Base-by-base conservation (phyloP, 2,113 vertebrate genomes). In the Pedionomus torquatus region DNA sequence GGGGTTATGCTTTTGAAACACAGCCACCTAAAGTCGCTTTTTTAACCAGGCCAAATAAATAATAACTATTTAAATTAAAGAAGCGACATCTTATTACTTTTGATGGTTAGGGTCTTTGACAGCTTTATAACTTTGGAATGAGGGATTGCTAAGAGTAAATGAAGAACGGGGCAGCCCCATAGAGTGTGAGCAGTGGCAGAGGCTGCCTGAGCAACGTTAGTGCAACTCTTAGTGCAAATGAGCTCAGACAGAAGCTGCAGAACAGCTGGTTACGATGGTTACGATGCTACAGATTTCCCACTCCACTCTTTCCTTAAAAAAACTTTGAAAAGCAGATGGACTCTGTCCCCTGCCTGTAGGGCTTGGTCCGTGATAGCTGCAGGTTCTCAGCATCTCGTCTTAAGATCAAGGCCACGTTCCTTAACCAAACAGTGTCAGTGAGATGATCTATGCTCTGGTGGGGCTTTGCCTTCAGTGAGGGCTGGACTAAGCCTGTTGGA, bases 1-100 rank as follows among this genome's bases (percentile, higher is more conserved):
- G 58, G 66, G 46, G 31, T 69, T 58, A 41, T 13, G 75, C 72
- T 81, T 79, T 28, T 64, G 77, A 90, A 94, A 80, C 18, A 35
- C 1, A 69, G 54, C 58, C 54, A 78, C 60, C 60, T 69, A 10
- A 77, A 75, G 61, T 13, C 88, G 68, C 46, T 58, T 72, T 92
- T 91, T 63, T 5, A 63, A 92, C 55, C 31, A 64, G 83, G 54
- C 26, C 71, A 88, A 94, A 86, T 85, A 91, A 91, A 79, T 83
- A 93, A 74, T 43, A 93, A 74, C 51, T 88, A 61, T 64, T 88
- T 83, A 66, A 91, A 88, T 80, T 66, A 79, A 94, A 52, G 57
- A 55, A 91, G 74, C 0, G 37, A 61, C 82, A 96, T 70, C 52
- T 68, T 91, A 84, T 64, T 84, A 55, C 68, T 87, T 91, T 55